Base-by-base conservation (phyloP, 2,888 invertebrate species). In the Drosophila fungiperda region DNA sequence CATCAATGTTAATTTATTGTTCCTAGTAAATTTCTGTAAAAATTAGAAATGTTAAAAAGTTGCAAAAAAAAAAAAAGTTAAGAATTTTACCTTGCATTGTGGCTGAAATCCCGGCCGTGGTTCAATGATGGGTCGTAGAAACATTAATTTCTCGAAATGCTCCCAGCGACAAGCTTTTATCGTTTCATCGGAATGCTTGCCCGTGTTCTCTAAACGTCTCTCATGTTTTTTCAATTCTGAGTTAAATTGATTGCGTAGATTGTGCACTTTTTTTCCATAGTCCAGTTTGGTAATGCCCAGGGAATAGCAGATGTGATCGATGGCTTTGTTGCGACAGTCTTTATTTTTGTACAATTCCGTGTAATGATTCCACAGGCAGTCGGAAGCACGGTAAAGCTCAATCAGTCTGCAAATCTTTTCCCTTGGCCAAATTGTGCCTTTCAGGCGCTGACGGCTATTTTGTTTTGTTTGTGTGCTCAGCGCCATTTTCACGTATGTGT, bases 241-340 rank as follows among this genome's bases (percentile, higher is more conserved):
- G 63, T 93, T 93, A 62, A 92, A 93, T 69, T 93, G 93, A 68
- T 93, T 93, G 0, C 93, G 83, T 3, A 93, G 82, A 62, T 93
- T 93, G 67, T 93, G 93, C 5, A 93, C 90, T 71, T 93, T 93
- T 60, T 92, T 92, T 0, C 88, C 92, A 69, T 92, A 93, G 60
- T 92, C 92, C 35, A 91, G 82, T 60, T 92, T 92, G 0, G 84
- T 82, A 5, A 93, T 91, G 8, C 77, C 80, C 7, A 93, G 71
- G 3, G 78, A 61, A 3, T 55, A 48, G 54, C 93, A 93, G 6
- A 93, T 92, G 3, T 80, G 66, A 3, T 87, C 83, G 33, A 93
- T 90, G 3, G 92, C 91, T n/a, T 86, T 87, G 1, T 75, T 83
- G 1, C 93, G 90, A 42, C 87, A 90, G 20, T 90, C 90, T 38